Base-by-base conservation (phyloP, 2,797 vertebrate genomes). In the Babyrousa celebensis region DNA sequence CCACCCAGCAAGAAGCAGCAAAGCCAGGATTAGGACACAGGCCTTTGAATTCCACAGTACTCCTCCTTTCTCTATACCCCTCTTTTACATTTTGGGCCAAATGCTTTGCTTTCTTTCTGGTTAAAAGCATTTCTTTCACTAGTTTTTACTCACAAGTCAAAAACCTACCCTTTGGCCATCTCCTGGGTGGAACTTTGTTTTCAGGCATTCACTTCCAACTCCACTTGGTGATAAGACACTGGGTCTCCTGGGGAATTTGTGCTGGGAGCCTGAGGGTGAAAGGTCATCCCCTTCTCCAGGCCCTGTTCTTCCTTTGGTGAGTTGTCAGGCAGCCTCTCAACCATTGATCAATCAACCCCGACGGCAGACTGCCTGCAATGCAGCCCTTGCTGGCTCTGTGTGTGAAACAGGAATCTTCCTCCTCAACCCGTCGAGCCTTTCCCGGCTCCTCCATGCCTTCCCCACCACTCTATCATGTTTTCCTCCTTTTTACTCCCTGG, bases 301-400 rank as follows among this genome's bases (percentile, higher is more conserved):
- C 86, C 54, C 94, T 93, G 91, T 80, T 85, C 89, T 89, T 96
- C 95, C 89, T 96, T 97, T 96, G 82, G 71, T 15, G 32, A 80
- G 75, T 87, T 97, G 97, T 96, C 96, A 98, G 75, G 93, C 95
- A 96, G 93, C 89, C 84, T 94, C 95, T 94, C 93, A 87, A 82
- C 83, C 90, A 95, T 23, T 94, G 96, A 97, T 97, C 97, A 97
- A 97, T 98, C 93, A 97, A 90, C 71, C 87, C 72, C 67, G 6
- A 85, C 89, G 84, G 78, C 54, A 17, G 40, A 74, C 88, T 95
- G 80, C 56, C 91, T 54, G 58, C 74, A 62, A 4, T 6, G 70
- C 48, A 4, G 48, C 79, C 5, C 5, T 84, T 14, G 5, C 72
- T 27, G 80, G 70, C 60, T 75, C 96, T 87, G 72, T 96, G 36